Conservation (phyloP, 2,888 invertebrate species). For the Ectobius pallidus region DNA sequence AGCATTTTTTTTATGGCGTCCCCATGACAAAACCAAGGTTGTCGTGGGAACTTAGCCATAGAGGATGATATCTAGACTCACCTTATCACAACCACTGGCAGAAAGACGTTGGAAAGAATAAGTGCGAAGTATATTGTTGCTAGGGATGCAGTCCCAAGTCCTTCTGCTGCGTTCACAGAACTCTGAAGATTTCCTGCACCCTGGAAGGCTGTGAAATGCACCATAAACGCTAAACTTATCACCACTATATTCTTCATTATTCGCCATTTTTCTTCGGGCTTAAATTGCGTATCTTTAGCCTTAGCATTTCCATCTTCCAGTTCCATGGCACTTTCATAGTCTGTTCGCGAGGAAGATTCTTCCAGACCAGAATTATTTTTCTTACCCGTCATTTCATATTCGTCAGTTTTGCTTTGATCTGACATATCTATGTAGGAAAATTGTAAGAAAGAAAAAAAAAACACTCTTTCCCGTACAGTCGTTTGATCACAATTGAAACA, state of each 20-base stretch:
- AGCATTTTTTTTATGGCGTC: no score
- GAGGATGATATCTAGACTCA: no score
- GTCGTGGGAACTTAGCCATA: no score
- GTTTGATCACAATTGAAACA: no score
- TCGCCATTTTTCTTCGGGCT: slow-evolving; percentile 65
- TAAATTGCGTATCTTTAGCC: neutral
- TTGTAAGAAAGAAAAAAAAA: no score
- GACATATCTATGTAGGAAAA: no score
- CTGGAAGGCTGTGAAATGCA: slow-evolving; percentile 92
- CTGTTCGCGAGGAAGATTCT: neutral
- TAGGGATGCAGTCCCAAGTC: slow-evolving; percentile 82
- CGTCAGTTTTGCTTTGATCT: no score
- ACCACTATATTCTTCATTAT: slow-evolving; percentile 85
- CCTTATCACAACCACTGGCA: slow-evolving; percentile 74
- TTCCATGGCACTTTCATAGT: neutral
- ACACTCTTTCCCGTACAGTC: no score
- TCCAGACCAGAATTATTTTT: neutral
- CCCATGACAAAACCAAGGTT: no score
- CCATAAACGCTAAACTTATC: slow-evolving; percentile 87
- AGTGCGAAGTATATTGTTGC: slow-evolving; percentile 87
- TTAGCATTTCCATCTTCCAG: neutral
- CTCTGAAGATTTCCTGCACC: slow-evolving; percentile 84
- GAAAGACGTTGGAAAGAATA: slow-evolving; percentile 87
- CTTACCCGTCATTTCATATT: no score
- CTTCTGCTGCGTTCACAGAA: slow-evolving; percentile 81